These are phyloP conservation scores for Anabacerthia variegaticeps DNA, from an alignment of 2,797 vertebrate species.

Conservation along the genomic window DNA sequence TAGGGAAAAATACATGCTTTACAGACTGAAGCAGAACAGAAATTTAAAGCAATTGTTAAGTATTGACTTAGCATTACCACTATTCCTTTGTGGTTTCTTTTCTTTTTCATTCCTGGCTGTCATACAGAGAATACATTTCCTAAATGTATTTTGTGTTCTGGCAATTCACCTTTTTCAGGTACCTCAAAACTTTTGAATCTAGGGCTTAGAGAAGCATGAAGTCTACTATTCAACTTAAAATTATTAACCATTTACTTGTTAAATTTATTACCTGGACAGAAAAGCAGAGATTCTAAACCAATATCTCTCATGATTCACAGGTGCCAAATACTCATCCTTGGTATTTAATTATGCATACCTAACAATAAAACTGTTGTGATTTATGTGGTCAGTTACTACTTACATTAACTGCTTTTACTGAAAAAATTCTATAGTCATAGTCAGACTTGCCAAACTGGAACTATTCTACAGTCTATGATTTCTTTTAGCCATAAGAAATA, in stretches of 20 bases:
- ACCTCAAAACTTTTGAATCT: background rate
- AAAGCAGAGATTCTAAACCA: background rate
- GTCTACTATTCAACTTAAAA: background rate
- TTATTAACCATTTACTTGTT: background rate
- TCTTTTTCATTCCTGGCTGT: background rate
- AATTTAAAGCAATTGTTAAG: background rate
- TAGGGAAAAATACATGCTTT: background rate
- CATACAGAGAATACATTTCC: background rate
- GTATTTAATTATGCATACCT: background rate
- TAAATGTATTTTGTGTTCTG: background rate
- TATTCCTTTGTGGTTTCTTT: background rate
- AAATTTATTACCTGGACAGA: background rate
- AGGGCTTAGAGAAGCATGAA: background rate
- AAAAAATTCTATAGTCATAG: background rate
- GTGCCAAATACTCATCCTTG: background rate
- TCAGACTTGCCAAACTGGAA: background rate
- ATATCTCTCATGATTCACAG: background rate
- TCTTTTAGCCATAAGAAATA: background rate
- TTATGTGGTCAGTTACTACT: background rate
- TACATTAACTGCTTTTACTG: background rate
- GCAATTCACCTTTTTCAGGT: background rate
- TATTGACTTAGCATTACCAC: background rate
- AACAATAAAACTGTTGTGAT: background rate
- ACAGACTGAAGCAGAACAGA: background rate
- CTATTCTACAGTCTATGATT: background rate